Conservation (phyloP, 2,888 invertebrate species). For the Caenorhabditis plicata region DNA sequence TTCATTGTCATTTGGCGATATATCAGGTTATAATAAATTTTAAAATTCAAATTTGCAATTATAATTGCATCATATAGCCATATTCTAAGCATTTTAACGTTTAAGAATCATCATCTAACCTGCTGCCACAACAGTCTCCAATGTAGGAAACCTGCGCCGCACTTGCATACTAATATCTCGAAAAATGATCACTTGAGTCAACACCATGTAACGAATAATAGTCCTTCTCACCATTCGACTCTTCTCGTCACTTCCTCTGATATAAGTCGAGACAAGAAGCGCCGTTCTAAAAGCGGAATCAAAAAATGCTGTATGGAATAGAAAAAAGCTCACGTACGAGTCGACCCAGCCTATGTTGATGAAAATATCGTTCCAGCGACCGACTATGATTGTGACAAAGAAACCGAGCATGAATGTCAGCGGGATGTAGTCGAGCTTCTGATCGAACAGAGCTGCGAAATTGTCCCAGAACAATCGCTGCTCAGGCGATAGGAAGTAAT, state of each 20-base stretch:
- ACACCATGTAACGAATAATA: constrained; percentile 53
- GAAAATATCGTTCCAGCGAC: constrained; percentile 49
- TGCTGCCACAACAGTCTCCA: constrained; percentile 45
- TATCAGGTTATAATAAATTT: too few relatives aligned
- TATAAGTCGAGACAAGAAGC: constrained; percentile 46
- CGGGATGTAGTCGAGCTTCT: constrained; percentile 48
- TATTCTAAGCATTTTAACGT: too few relatives aligned
- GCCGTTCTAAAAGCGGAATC: constrained; percentile 39
- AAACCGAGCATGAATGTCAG: constrained; percentile 49
- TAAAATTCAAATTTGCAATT: too few relatives aligned
- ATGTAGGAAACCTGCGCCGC: constrained; percentile 34
- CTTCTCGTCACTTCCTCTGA: constrained; percentile 53
- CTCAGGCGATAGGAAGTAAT: constrained; percentile 22
- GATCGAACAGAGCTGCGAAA: constrained; percentile 43
- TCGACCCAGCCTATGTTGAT: constrained; percentile 52
- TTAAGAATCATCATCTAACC: too few relatives aligned
- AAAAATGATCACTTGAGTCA: constrained; percentile 56
- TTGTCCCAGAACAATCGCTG: constrained; percentile 47
- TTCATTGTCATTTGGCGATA: too few relatives aligned
- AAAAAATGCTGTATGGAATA: not conserved
- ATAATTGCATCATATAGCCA: too few relatives aligned
- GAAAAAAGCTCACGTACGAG: constrained; percentile 22
- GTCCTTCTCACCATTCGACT: constrained; percentile 49
- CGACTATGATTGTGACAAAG: constrained; percentile 48
- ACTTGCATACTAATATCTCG: constrained; percentile 49